These are phyloP conservation scores for Eumaeus atala DNA, from an alignment of 1,140 invertebrate species.

Conservation along the genomic window DNA sequence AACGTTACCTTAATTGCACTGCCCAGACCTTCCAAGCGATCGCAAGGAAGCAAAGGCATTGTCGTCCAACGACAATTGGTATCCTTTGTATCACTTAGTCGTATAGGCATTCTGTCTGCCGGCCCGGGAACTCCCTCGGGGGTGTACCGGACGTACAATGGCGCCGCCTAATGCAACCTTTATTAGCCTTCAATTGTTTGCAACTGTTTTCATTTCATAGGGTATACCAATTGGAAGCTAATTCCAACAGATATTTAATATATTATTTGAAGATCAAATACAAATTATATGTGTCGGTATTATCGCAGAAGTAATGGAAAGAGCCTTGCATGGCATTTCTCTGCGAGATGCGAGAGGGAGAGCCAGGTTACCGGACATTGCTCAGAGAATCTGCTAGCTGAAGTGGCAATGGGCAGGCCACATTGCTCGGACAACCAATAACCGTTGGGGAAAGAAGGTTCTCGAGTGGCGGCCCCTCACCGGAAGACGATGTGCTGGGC, in stretches of 20 bases:
- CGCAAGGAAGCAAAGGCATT: conserved; percentile 44
- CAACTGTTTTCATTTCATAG: not conserved
- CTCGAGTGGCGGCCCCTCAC: too few relatives aligned
- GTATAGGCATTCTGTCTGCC: conserved; percentile 54
- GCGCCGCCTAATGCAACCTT: conserved; percentile 35
- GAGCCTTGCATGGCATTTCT: too few relatives aligned
- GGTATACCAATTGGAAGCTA: not conserved
- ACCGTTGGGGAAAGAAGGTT: too few relatives aligned
- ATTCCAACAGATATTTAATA: too few relatives aligned
- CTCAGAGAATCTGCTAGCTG: too few relatives aligned
- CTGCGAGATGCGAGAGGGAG: too few relatives aligned
- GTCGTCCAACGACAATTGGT: conserved; percentile 58
- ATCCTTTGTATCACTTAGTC: conserved; percentile 49
- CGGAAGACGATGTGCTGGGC: too few relatives aligned
- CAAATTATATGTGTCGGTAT: not conserved
- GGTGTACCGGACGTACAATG: conserved; percentile 54
- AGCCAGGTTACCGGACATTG: too few relatives aligned
- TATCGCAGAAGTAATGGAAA: not conserved
- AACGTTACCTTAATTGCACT: conserved; percentile 46
- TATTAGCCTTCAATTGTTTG: not conserved
- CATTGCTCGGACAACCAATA: too few relatives aligned
- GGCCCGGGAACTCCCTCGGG: conserved; percentile 42
- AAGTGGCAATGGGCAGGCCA: too few relatives aligned
- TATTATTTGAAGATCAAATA: not conserved
- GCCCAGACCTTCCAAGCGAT: conserved; percentile 49